These are phyloP conservation scores for Meliscaeva auricollis DNA, from an alignment of 2,888 invertebrate genomes.

Conservation along the genomic window DNA sequence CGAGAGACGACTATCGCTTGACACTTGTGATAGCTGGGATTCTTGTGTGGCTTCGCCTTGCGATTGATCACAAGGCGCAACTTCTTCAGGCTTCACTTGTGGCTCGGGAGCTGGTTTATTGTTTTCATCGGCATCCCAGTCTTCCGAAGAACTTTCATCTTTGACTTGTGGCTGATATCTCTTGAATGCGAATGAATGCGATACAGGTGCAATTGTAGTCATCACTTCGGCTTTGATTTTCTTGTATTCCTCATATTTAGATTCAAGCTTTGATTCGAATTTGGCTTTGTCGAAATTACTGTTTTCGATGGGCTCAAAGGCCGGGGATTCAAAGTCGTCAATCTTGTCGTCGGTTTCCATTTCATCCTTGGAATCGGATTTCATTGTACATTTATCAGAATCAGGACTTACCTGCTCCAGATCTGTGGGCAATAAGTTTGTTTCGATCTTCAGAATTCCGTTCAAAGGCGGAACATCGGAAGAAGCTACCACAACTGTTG, in stretches of 20 bases:
- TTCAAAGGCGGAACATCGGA: constrained; percentile 78
- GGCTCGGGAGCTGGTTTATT: constrained; percentile 30
- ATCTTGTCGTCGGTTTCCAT: constrained; percentile 79
- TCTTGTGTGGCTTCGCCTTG: constrained; percentile 85
- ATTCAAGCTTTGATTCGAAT: constrained; percentile 78
- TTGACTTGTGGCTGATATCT: constrained; percentile 15
- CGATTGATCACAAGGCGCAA: constrained; percentile 81
- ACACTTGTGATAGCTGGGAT: constrained; percentile 87
- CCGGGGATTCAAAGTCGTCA: constrained; percentile 87
- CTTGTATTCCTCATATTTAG: constrained; percentile 65
- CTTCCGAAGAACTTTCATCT: constrained; percentile 78
- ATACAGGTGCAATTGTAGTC: background rate
- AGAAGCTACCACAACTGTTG: constrained; percentile 75
- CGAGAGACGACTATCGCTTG: constrained; percentile 86
- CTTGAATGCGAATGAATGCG: background rate
- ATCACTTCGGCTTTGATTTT: constrained; percentile 35
- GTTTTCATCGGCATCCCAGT: constrained; percentile 30
- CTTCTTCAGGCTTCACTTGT: constrained; percentile 29
- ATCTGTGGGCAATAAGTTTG: constrained; percentile 89
- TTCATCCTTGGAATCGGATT: constrained; percentile 81
- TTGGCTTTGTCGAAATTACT: constrained; percentile 20
- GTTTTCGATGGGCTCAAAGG: constrained; percentile 87
- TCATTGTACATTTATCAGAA: constrained; percentile 87
- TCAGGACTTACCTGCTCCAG: constrained; percentile 93
- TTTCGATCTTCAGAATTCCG: constrained; percentile 81